A percentile compares a stretch with the other conserved stretches of the same genome.
Conservation (phyloP, 2,113 vertebrate genomes). For the Tauraco erythrolophus region DNA sequence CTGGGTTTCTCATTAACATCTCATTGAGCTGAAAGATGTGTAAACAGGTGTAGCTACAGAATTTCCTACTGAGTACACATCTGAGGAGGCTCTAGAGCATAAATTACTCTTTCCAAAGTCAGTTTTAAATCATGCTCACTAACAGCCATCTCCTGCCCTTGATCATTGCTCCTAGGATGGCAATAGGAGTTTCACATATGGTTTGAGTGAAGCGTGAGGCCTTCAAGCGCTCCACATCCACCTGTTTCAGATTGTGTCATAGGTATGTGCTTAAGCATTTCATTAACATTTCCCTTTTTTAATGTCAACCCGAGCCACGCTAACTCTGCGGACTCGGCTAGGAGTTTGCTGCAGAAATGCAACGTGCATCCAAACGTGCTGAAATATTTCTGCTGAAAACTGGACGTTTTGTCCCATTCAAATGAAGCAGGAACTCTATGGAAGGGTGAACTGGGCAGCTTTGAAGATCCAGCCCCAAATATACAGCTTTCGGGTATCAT, state of each 20-base stretch:
- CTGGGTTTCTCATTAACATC: conserved; percentile 62
- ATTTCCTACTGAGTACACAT: conserved; percentile 64
- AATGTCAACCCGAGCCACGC: not conserved
- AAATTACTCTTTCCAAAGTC: conserved; percentile 63
- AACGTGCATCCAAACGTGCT: not conserved
- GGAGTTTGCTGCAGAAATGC: not conserved
- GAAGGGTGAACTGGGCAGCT: not conserved
- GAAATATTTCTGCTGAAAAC: not conserved
- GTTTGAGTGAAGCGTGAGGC: conserved; percentile 60
- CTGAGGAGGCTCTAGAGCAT: conserved; percentile 52
- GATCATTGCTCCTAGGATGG: conserved; percentile 47
- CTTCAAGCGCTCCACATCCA: conserved; percentile 23
- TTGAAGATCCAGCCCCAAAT: not conserved
- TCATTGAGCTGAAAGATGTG: conserved; percentile 13
- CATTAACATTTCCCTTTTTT: conserved; percentile 34
- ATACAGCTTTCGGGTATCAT: not conserved
- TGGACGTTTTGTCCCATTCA: not conserved
- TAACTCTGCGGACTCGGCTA: not conserved
- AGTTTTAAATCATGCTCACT: conserved; percentile 62
- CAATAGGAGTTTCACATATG: conserved; percentile 50
- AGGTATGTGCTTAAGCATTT: conserved; percentile 47
- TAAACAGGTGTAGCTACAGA: conserved; percentile 65
- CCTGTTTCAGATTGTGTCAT: conserved; percentile 71
- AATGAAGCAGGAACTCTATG: not conserved
- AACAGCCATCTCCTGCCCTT: conserved; percentile 59